Evolutionary conservation across 2,113 vertebrate genomes (phyloP), one percentile per base, ranked within the genome.

Genomic region (Tenrec ecaudatus): DNA sequence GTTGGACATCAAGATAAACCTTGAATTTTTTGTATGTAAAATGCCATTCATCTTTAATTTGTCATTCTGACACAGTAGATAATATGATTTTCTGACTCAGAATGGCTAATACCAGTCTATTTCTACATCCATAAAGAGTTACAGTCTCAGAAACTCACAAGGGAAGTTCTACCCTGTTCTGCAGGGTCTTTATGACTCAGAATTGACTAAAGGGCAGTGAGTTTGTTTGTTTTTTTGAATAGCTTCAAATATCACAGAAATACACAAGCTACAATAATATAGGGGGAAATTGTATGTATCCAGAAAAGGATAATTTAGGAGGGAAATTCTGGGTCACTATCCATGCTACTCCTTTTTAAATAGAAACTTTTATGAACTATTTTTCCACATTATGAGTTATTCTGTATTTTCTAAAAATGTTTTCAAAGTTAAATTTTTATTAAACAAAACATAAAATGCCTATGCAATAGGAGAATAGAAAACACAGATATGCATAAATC

Each of bases 391-490:
- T 47, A 10, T 47, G 43, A 47, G 10, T 47, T 5, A 15, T 23
- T 79, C 43, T 68, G 1, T 33, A 81, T 76, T 83, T 77, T n/a
- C 43, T 66, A 43, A 17, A 73, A 87, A 38, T 71, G 9, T 31
- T 95, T 86, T 83, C 27, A 66, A 68, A 88, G 80, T 80, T 53
- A 86, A 86, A 15, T 27, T 88, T 60, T 16, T 68, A 31, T 91
- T 85, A 71, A 64, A 33, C 6, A 86, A 92, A 91, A 62, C 47
- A n/a, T 81, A 3, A 53, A 43, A 33, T 27, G 43, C 11, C n/a
- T n/a, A n/a, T n/a, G n/a, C 53, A 5, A 38, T 69, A 68, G 60
- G 79, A 76, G 29, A 64, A 85, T 20, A 69, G 53, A 91, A 76
- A 80, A 86, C 33, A 0, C 19, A 79, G 4, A 25, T 33, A 83